Conservation (phyloP, 2,113 vertebrate genomes). For the Mastomys natalensis region DNA sequence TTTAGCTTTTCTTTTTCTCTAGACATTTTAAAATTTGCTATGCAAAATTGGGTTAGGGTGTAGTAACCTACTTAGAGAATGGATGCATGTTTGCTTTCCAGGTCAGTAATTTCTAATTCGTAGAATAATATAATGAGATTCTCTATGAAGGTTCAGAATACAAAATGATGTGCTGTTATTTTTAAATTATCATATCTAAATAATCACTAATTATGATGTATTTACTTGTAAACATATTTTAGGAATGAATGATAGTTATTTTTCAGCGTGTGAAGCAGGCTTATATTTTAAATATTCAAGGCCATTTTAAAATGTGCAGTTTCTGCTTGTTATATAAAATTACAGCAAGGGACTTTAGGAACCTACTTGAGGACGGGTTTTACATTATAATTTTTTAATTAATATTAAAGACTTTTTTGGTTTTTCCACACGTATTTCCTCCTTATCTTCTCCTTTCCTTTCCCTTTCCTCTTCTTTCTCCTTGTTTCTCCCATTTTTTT, state of each 20-base stretch:
- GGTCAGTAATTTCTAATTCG: background rate
- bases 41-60: conserved; percentile 25
- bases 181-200: background rate
- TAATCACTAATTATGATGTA: conserved; percentile 17
- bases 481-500: background rate
- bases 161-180: conserved; percentile 25
- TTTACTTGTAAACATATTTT: conserved; percentile 25
- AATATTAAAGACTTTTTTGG: conserved; percentile 49
- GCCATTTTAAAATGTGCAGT: conserved; percentile 36
- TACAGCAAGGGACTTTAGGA: conserved; percentile 39
- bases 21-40: conserved; percentile 45
- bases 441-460: background rate
- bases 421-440: conserved; percentile 25
- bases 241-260: conserved; percentile 24
- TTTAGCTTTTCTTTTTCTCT: conserved; percentile 63
- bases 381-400: conserved; percentile 52
- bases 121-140: background rate
- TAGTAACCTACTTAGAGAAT: conserved; percentile 35
- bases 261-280: conserved; percentile 42
- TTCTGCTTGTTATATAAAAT: conserved; percentile 5
- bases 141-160: background rate
- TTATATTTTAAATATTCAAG: conserved; percentile 21
- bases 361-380: conserved; percentile 3
- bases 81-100: background rate
- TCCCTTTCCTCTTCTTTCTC: background rate